Conservation (phyloP, 2,797 vertebrate genomes). For the Bothrops alternatus region DNA sequence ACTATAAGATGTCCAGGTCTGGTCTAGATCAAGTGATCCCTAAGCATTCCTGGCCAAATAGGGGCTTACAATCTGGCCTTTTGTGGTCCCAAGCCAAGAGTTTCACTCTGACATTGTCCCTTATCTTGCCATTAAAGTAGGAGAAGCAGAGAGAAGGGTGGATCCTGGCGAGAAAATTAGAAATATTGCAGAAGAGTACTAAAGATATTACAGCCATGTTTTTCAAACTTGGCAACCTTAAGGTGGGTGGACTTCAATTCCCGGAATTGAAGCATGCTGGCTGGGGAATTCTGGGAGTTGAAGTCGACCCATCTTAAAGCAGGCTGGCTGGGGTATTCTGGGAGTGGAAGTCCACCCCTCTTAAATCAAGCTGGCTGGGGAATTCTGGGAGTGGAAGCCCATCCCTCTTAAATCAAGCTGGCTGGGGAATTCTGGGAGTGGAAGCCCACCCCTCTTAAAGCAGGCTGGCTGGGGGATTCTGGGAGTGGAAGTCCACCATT, state of each 20-base stretch:
- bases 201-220: background rate
- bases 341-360: background rate
- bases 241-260: background rate
- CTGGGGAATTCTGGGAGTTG: background rate
- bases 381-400: background rate
- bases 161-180: too few species aligned
- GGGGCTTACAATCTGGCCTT: background rate
- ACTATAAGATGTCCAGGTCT: background rate
- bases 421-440: background rate
- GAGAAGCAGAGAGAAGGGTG: background rate
- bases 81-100: background rate
- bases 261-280: background rate
- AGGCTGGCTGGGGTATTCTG: fast-evolving
- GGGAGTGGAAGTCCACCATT: too few species aligned
- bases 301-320: background rate
- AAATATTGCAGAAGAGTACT: background rate
- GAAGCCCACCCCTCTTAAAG: fast-evolving
- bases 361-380: background rate
- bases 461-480: too few species aligned
- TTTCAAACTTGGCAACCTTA: background rate
- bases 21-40: background rate
- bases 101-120: background rate
- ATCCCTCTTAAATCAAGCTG: fast-evolving
- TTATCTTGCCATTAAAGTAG: background rate
- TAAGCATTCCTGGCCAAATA: background rate